phyloP scores from a whole-genome alignment of 2,113 vertebrate species.

The Neodontobutis hainanensis region DNA sequence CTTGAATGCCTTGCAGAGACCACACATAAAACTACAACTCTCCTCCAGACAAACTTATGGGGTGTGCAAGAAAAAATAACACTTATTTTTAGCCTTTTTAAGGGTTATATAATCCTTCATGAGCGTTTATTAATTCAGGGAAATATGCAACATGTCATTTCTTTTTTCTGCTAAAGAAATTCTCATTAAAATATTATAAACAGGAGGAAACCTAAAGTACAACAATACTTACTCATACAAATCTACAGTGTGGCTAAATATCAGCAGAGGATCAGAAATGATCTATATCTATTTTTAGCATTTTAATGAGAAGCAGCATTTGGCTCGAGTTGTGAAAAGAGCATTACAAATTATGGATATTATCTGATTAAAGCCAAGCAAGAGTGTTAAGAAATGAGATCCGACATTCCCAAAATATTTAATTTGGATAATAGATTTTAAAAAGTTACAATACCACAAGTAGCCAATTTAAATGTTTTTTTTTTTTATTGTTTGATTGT shows the following conservation, averaged over 20 bases:
- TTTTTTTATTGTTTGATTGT: no score
- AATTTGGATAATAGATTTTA: conserved; percentile 16
- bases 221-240: no score
- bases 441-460: background rate
- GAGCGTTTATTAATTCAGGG: no score
- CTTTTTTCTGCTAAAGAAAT: no score
- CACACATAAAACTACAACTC: conserved; percentile 32
- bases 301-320: conserved; percentile 31
- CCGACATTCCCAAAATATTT: conserved; percentile 25
- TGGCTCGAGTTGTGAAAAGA: conserved; percentile 26
- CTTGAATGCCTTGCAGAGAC: conserved; percentile 44
- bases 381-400: background rate
- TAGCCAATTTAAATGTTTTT: conserved; percentile 18
- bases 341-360: conserved; percentile 48
- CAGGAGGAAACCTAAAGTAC: no score
- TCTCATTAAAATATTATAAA: no score
- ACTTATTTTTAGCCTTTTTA: background rate
- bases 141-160: no score
- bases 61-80: background rate
- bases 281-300: conserved; percentile 31
- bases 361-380: conserved; percentile 36
- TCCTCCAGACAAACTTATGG: conserved; percentile 24
- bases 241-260: background rate
- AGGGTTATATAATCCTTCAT: no score
- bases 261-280: background rate